Base-by-base conservation (phyloP, 53 echinoderm and acorn worm species). In the Actinopyga echinites region DNA sequence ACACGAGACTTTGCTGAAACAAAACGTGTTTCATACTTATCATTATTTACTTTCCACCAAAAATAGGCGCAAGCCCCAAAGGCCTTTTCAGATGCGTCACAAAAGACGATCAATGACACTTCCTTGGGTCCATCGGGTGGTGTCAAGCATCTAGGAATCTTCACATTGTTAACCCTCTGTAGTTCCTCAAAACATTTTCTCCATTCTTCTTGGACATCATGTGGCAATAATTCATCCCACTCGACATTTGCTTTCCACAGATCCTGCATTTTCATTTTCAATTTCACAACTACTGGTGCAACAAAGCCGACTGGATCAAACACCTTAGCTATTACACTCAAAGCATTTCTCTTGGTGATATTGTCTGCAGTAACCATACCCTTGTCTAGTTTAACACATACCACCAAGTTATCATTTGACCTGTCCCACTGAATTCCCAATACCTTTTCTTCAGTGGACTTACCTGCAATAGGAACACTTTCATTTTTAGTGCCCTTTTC, bases 231-330 rank as follows among this genome's bases (percentile, higher is more conserved):
- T 21, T 80, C 84, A 74, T 91, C 91, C 91, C 91, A 91, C 29
- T 33, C 58, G 0, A 45, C 9, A 10, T 85, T 85, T 13, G 5
- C 15, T 57, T 87, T 45, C 85, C 91, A 91, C 8, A 91, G 85
- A 5, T 45, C 37, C 17, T 88, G 85, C 74, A 87, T 63, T 52
- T 60, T 62, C 4, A 87, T 87, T 56, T 91, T 84, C 15, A 79
- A 30, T 34, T 43, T 66, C 17, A 91, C 61, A 1, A 87, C 52
- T 13, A 91, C 45, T 12, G 84, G 49, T 29, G 86, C 64, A 34
- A 80, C 59, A 62, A 74, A 86, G 20, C 90, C 86, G 12, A 86
- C 82, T 3, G 90, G 90, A 53, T 86, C 90, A 65, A 86, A 90
- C 1, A 86, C 40, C 0, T 32, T 22, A 36, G 90, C 90, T 60